Evolutionary conservation across 2,113 vertebrate genomes (phyloP).

Genomic region (Hyperoodon ampullatus): DNA sequence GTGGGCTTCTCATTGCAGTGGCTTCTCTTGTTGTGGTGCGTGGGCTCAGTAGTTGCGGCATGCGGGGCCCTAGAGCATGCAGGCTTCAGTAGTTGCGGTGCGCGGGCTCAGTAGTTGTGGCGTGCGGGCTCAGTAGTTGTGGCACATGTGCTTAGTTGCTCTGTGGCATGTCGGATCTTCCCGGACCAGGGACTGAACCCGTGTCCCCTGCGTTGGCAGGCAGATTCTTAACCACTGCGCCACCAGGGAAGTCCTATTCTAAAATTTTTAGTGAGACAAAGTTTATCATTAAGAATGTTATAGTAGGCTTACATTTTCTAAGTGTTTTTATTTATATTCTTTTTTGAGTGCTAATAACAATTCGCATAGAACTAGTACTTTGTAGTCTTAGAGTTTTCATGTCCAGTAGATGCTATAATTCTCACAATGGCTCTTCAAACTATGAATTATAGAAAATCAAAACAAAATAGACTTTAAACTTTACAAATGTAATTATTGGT

Average conservation of each 20-base stretch:
- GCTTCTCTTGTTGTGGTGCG: too few species aligned
- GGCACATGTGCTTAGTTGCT: too few species aligned
- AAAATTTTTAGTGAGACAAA: neutral
- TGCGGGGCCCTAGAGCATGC: accelerated
- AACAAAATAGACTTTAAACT: neutral
- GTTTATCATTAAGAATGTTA: slow-evolving; percentile 4
- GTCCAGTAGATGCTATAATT: neutral
- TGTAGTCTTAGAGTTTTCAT: neutral
- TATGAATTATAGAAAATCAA: slow-evolving; percentile 16
- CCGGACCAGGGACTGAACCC: too few species aligned
- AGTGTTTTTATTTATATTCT: neutral
- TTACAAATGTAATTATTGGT: slow-evolving; percentile 6
- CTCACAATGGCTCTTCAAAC: neutral
- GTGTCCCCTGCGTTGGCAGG: too few species aligned
- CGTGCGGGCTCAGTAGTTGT: too few species aligned
- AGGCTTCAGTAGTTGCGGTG: too few species aligned
- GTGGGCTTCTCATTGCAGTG: too few species aligned
- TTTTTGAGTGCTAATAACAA: neutral
- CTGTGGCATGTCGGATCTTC: too few species aligned
- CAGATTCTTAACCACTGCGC: too few species aligned
- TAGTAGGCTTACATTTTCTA: neutral
- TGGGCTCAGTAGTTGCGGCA: too few species aligned
- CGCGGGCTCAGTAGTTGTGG: too few species aligned
- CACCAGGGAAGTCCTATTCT: neutral
- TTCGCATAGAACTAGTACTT: neutral